Base-by-base conservation (phyloP, 2,797 vertebrate species). In the Phataginus tetradactyla region DNA sequence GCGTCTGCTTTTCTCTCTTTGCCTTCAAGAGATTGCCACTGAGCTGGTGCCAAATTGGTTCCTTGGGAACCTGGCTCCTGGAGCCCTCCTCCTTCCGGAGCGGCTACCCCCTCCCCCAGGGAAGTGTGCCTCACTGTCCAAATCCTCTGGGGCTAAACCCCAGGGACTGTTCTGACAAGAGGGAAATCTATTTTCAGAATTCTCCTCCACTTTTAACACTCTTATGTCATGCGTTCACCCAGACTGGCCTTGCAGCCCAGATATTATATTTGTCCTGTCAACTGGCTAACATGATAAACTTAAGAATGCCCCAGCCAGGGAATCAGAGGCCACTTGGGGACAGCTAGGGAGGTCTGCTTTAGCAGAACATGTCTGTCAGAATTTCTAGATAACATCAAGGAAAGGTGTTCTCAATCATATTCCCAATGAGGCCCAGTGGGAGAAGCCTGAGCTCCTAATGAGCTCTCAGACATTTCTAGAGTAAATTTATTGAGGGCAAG, bases 261-360 rank as follows among this genome's bases (percentile, higher is more conserved):
- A 97, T 91, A 95, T 93, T 87, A 45, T 93, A 95, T 97, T 61
- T 81, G 94, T 92, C 85, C 88, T 93, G 88, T 96, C 96, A 96
- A 91, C 71, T 96, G 90, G 94, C 74, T 96, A 78, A 95, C 79
- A 51, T 68, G 94, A 95, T 97, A 93, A 91, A 97, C 83, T 75
- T 21, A 4, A 15, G 0, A 55, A 64, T 66, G 69, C 4, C 49
- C 79, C 7, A 12, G 75, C 71, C 64, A 79, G 88, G 80, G 90
- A 71, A 85, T 5, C 4, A 3, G 61, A 69, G 95, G 96, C 64
- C 66, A 81, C 51, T 5, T 29, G 78, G 85, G 94, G 96, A 95
- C 72, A 94, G 96, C 90, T 59, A 6, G 59, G 34, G 71, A 68
- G n/a, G 49, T 17, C 89, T 83, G 78, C 37, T 64, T 85, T 9